Evolutionary conservation across 2,797 vertebrate species (phyloP), one percentile per base, ranked within the genome.

Genomic region (Phrynocephalus guinanensis): DNA sequence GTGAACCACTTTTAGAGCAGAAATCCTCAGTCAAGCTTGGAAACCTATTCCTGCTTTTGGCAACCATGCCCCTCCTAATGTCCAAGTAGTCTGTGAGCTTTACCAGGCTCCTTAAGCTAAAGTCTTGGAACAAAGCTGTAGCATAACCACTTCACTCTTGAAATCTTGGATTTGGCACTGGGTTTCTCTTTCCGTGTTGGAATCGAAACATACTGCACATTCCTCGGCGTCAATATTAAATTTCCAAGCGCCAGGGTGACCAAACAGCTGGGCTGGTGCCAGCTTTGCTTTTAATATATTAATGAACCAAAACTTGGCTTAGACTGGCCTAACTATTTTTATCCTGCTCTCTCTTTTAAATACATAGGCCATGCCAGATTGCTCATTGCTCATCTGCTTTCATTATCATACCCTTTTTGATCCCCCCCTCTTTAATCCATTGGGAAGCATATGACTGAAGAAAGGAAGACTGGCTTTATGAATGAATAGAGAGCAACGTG

Each of bases 211-310:
- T 50, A 67, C 38, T 48, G n/a, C 20, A 76, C 5, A 72, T 84
- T 15, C 28, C 77, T 86, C 28, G 77, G 33, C 82, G 11, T 72
- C 4, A 22, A 44, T 72, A 26, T 30, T 28, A 24, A 72, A 63
- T 10, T 63, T 79, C 48, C 48, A 56, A 80, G 60, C 67, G 26
- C 30, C 33, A 24, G 9, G 38, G 24, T 80, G 15, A 79, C 56
- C 38, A 84, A 30, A 11, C 24, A 10, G 7, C 83, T 81, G 60
- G 70, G 6, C 10, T 28, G 8, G 38, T 73, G 70, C 78, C 82
- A 80, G 78, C 16, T 60, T 79, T 52, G 22, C 22, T 75, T 80
- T 85, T 75, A 85, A 33, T 85, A 16, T 81, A 80, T 84, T 81
- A 80, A 77, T 63, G 28, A 63, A 56, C 70, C 11, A 77, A 38